Conservation (phyloP, 35 echinoderm and acorn worm species). For the Hemicentrotus pulcherrimus region DNA sequence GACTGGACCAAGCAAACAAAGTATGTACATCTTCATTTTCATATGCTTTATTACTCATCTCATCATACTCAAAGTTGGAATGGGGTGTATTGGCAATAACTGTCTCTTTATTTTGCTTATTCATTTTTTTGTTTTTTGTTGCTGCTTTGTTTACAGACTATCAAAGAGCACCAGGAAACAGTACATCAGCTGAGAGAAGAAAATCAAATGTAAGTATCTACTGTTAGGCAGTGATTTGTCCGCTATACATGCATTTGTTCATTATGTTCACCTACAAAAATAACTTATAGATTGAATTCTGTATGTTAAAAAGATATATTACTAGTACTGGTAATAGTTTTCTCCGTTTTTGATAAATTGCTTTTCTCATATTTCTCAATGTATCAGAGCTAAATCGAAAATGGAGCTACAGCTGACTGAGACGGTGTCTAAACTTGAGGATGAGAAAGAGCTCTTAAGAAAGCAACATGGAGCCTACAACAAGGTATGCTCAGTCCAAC, state of each 20-base stretch:
- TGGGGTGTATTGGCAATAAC: too few species aligned
- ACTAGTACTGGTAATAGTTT: not conserved
- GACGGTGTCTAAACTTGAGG: constrained; percentile 72
- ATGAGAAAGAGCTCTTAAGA: constrained; percentile 76
- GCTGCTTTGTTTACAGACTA: constrained; percentile 54
- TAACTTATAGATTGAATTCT: too few species aligned
- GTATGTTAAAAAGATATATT: too few species aligned
- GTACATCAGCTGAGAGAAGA: constrained; percentile 67
- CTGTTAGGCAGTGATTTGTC: not conserved
- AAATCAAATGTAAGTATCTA: constrained; percentile 55
- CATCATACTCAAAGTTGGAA: too few species aligned
- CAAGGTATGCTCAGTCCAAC: constrained; percentile 56
- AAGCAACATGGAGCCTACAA: constrained; percentile 57
- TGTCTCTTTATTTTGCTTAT: too few species aligned
- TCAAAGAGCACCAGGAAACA: constrained; percentile 56
- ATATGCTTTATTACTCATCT: too few species aligned
- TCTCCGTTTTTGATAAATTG: not conserved
- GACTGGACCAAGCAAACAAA: constrained; percentile 65
- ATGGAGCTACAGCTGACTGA: constrained; percentile 66
- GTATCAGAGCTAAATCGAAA: constrained; percentile 53
- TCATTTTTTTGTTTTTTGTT: not conserved
- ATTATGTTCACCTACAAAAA: not conserved
- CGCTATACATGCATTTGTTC: not conserved
- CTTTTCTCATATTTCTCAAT: not conserved
- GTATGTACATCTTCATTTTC: constrained; percentile 4